A percentile compares a stretch with the other conserved stretches of the same genome.
Conservation (phyloP, 2,888 invertebrate species). For the Corbicula japonica region DNA sequence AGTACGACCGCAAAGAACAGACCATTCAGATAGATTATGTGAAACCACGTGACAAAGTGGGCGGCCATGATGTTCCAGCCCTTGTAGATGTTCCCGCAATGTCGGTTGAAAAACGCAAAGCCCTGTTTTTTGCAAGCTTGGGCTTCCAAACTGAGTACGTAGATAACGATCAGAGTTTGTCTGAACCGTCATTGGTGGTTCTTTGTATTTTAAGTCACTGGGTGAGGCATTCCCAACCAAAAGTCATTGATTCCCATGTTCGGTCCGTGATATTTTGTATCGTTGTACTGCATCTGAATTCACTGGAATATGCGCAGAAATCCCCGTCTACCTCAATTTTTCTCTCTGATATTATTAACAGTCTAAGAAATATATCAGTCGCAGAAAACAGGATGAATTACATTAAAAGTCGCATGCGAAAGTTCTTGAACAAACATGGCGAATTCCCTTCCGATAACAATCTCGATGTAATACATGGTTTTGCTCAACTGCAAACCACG, state of each 20-base stretch:
- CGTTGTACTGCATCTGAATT: conserved; percentile 19
- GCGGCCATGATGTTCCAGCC: background rate
- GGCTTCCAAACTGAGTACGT: background rate
- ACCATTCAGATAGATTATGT: conserved; percentile 59
- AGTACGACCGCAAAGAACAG: conserved; percentile 70
- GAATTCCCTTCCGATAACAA: background rate
- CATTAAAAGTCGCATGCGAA: background rate
- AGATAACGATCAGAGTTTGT: conserved; percentile 15
- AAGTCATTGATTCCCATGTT: conserved; percentile 50
- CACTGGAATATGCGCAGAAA: background rate
- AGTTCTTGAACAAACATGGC: background rate
- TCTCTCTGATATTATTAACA: background rate
- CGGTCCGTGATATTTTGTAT: conserved; percentile 45
- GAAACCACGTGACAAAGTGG: conserved; percentile 26
- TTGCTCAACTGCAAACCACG: conserved; percentile 84
- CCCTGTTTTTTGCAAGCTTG: background rate
- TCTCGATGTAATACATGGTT: conserved; percentile 75
- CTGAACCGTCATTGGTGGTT: conserved; percentile 3
- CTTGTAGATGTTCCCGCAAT: background rate
- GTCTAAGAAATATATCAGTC: background rate
- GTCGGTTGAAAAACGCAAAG: background rate
- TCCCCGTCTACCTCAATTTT: background rate
- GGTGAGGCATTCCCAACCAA: conserved; percentile 49
- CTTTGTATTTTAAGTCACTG: conserved; percentile 27
- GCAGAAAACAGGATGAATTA: background rate